phyloP scores from a whole-genome alignment of 2,797 vertebrate species.

The Craterocephalus amniculus region DNA sequence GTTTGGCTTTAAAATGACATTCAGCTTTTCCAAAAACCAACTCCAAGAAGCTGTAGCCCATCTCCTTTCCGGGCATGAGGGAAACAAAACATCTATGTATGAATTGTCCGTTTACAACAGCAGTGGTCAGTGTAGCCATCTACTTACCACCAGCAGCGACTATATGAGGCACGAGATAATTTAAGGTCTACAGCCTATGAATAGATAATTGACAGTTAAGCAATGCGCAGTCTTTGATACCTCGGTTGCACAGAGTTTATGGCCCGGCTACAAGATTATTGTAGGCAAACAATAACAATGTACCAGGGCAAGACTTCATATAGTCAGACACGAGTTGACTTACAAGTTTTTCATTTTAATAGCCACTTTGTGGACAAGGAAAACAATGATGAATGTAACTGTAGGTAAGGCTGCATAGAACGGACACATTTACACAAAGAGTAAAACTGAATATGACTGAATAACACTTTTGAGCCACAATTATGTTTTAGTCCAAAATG shows the following conservation, averaged over 20 bases:
- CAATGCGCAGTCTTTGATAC: slow-evolving; percentile 58
- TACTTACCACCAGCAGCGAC: slow-evolving; percentile 21
- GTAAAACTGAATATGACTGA: slow-evolving; percentile 2
- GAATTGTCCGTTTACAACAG: slow-evolving; percentile 6
- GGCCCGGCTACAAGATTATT: slow-evolving; percentile 39
- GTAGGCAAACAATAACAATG: slow-evolving; percentile 48
- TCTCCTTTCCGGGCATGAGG: slow-evolving; percentile 31
- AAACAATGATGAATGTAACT: slow-evolving; percentile 10
- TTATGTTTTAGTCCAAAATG: neutral
- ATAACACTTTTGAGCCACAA: neutral
- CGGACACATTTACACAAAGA: slow-evolving; percentile 16
- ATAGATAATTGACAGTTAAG: slow-evolving; percentile 61
- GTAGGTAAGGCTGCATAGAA: neutral
- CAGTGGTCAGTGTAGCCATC: neutral
- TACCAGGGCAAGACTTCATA: slow-evolving; percentile 30
- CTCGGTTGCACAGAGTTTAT: slow-evolving; percentile 41
- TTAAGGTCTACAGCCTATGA: slow-evolving; percentile 46
- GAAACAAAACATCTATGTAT: slow-evolving; percentile 53
- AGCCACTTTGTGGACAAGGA: neutral
- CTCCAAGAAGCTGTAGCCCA: slow-evolving; percentile 16
- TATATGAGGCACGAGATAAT: slow-evolving; percentile 46
- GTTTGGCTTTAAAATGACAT: slow-evolving; percentile 42
- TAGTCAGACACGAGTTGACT: slow-evolving; percentile 31
- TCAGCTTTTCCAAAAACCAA: slow-evolving; percentile 15
- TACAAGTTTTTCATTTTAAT: slow-evolving; percentile 28